Percentiles rank a stretch among this genome's conserved stretches.
Conservation (phyloP, 2,113 vertebrate species). For the Dicentrarchus labrax region DNA sequence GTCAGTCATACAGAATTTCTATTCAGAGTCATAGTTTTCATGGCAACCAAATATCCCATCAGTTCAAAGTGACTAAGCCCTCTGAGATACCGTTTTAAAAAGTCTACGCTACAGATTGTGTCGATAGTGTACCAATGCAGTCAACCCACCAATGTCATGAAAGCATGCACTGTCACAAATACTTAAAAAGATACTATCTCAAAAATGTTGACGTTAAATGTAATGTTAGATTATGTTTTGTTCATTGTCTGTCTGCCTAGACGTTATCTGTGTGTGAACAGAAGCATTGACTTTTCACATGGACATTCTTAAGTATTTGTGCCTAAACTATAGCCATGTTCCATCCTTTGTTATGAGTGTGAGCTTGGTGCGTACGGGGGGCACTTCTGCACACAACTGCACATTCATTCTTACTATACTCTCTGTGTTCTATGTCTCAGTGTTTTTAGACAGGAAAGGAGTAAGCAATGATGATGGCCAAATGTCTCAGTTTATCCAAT, state of each 20-base stretch:
- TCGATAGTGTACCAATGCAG: slow-evolving; percentile 81
- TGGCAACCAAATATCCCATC: slow-evolving; percentile 41
- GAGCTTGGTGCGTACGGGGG: slow-evolving; percentile 59
- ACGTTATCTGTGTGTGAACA: slow-evolving; percentile 87
- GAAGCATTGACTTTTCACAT: slow-evolving; percentile 85
- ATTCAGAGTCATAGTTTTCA: slow-evolving; percentile 48
- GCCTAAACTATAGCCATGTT: slow-evolving; percentile 92
- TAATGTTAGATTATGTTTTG: slow-evolving; percentile 87
- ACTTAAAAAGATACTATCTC: slow-evolving; percentile 85
- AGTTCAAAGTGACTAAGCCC: slow-evolving; percentile 78
- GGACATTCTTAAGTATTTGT: slow-evolving; percentile 89
- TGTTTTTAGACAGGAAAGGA: slow-evolving; percentile 78
- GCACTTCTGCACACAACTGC: slow-evolving; percentile 70
- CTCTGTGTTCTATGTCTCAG: slow-evolving; percentile 79
- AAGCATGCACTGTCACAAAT: slow-evolving; percentile 91
- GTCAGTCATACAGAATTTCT: slow-evolving; percentile 18
- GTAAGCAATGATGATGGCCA: slow-evolving; percentile 79
- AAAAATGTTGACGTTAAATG: slow-evolving; percentile 87
- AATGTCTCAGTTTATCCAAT: slow-evolving; percentile 77
- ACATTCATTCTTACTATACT: slow-evolving; percentile 78
- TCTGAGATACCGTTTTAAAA: slow-evolving; percentile 61
- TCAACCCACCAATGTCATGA: slow-evolving; percentile 79
- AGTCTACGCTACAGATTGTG: slow-evolving; percentile 73
- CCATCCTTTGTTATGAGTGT: slow-evolving; percentile 75
- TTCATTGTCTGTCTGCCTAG: slow-evolving; percentile 91